A percentile compares a stretch with the other conserved stretches of the same genome.
Conservation (phyloP, 2,113 vertebrate species). For the Gymnobelideus leadbeateri region DNA sequence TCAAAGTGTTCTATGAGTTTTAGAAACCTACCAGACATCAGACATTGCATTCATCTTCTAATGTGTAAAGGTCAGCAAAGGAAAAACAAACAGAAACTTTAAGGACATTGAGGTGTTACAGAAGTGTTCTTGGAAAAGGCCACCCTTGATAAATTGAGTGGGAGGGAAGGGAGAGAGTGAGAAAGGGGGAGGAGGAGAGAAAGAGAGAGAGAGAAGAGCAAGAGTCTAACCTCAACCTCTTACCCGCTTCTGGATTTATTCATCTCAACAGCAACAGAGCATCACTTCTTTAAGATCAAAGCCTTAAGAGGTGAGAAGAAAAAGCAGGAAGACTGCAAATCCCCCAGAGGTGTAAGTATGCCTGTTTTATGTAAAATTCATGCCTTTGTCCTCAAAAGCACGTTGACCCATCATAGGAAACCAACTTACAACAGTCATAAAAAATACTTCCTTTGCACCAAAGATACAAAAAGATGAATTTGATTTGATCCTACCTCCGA, state of each 20-base stretch:
- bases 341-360: constrained; percentile 53
- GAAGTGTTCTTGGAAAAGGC: constrained; percentile 50
- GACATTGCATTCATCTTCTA: constrained; percentile 45
- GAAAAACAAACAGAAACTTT: constrained; percentile 32
- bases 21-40: constrained; percentile 40
- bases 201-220: constrained; percentile 53
- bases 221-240: constrained; percentile 65
- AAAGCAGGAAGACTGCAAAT: constrained; percentile 63
- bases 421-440: constrained; percentile 70
- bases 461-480: constrained; percentile 72
- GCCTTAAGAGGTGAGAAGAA: constrained; percentile 67
- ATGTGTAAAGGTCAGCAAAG: constrained; percentile 35
- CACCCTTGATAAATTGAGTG: constrained; percentile 60
- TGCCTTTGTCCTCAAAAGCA: constrained; percentile 64
- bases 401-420: constrained; percentile 58
- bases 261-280: constrained; percentile 63
- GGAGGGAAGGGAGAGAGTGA: not conserved
- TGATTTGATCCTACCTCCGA: constrained; percentile 55
- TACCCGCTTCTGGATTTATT: constrained; percentile 73
- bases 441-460: constrained; percentile 78
- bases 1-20: constrained; percentile 44
- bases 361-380: constrained; percentile 77
- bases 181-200: not conserved
- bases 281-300: constrained; percentile 71
- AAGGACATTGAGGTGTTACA: constrained; percentile 68